Evolutionary conservation across 2,113 vertebrate genomes (phyloP).

Genomic region (Piprites chloris): DNA sequence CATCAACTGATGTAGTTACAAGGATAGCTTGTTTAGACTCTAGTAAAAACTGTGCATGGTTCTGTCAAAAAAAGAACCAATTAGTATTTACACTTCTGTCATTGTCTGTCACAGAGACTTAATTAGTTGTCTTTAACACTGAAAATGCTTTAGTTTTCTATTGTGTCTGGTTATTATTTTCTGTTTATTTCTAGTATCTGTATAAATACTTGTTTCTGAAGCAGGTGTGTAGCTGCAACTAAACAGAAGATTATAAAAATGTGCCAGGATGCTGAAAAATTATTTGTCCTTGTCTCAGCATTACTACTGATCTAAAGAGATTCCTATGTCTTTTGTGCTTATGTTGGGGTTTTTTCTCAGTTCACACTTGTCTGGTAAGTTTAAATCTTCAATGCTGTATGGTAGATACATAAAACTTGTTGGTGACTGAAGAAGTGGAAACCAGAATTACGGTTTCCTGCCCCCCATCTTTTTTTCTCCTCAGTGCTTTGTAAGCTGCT

Average conservation of each 20-base stretch:
- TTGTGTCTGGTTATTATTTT: background rate
- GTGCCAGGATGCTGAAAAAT: background rate
- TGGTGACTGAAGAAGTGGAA: background rate
- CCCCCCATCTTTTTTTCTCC: fast-evolving
- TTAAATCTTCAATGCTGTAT: background rate
- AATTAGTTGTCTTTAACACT: background rate
- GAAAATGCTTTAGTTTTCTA: background rate
- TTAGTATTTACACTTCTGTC: background rate
- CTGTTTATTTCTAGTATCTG: background rate
- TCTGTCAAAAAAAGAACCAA: background rate
- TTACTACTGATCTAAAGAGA: background rate
- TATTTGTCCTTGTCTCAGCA: background rate
- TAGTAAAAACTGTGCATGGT: background rate
- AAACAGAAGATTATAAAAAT: background rate
- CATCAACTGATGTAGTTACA: background rate
- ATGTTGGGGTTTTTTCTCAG: background rate
- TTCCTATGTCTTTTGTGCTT: background rate
- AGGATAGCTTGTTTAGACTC: background rate
- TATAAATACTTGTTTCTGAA: background rate
- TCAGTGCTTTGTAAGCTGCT: background rate
- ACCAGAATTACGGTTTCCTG: background rate
- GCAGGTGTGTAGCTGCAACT: background rate
- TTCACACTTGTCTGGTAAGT: background rate
- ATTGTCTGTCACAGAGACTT: background rate
- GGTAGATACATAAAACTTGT: background rate